Evolutionary conservation across 2,797 vertebrate genomes (phyloP).

Genomic region (Adelosebastes latens): DNA sequence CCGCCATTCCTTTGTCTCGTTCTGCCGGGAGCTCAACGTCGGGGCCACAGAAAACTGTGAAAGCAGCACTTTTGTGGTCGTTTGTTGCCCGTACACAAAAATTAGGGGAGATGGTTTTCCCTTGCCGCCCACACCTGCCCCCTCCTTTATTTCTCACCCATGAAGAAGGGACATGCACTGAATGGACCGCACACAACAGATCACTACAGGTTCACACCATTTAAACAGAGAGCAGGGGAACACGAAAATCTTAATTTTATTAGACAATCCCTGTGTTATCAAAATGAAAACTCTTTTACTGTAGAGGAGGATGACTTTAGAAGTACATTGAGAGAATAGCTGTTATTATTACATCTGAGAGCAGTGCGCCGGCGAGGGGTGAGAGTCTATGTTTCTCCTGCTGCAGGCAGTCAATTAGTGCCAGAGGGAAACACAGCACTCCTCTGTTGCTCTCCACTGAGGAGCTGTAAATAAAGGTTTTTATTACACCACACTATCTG

Average conservation of each 20-base stretch:
- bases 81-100: slow-evolving; percentile 83
- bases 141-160: slow-evolving; percentile 61
- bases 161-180: slow-evolving; percentile 65
- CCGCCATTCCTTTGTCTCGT: slow-evolving; percentile 81
- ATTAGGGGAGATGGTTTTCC: slow-evolving; percentile 76
- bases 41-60: slow-evolving; percentile 82
- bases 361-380: slow-evolving; percentile 52
- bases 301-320: slow-evolving; percentile 54
- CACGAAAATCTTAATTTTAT: slow-evolving; percentile 57
- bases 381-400: slow-evolving; percentile 77
- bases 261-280: slow-evolving; percentile 45
- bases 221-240: slow-evolving; percentile 29
- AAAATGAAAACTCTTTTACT: slow-evolving; percentile 55
- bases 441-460: slow-evolving; percentile 77
- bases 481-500: slow-evolving; percentile 82
- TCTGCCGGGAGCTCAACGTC: slow-evolving; percentile 78
- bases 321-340: slow-evolving; percentile 52
- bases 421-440: slow-evolving; percentile 79
- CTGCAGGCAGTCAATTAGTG: slow-evolving; percentile 84
- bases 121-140: slow-evolving; percentile 58
- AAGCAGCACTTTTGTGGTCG: slow-evolving; percentile 86
- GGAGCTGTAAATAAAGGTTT: slow-evolving; percentile 86
- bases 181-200: slow-evolving; percentile 78
- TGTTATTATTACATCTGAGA: slow-evolving; percentile 79
- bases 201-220: slow-evolving; percentile 33